Evolutionary conservation across 2,113 vertebrate species (phyloP), one percentile per base, ranked within the genome.

Genomic region (Megaptera novaeangliae): DNA sequence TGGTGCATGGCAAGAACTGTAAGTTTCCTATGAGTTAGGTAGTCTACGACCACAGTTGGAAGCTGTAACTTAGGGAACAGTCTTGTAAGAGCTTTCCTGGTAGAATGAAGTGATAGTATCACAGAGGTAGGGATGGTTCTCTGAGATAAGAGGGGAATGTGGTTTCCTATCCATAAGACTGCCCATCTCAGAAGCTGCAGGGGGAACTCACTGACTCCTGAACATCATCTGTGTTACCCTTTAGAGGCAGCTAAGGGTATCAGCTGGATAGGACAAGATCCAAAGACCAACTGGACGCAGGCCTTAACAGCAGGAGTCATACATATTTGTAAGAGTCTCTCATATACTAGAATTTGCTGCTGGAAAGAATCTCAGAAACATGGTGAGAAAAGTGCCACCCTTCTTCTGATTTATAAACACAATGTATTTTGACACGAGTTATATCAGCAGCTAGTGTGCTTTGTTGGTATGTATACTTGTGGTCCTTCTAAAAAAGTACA

Each of bases 321-420:
- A 29, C 29, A 34, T 61, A 18, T 29, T 77, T n/a, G 6, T 23
- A 31, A 2, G 10, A 77, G 23, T n/a, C 29, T n/a, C 81, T 49
- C 59, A 69, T 52, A 44, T 39, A n/a, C 20, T 90, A 27, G 25
- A 91, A 89, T 77, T 61, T 77, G 49, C 14, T 78, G n/a, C 46
- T 55, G 44, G 46, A 92, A 83, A 41, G n/a, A 71, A 82, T 74
- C 34, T 91, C 49, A 74, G 52, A 93, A 69, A 68, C 5, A 7
- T 4, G 18, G 4, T 63, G 44, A 88, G 20, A 64, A 85, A 64
- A 86, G 21, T 36, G 57, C 17, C 34, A 34, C 0, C 20, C 23
- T 59, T 59, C 49, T 36, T 72, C 36, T 94, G 15, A 86, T 89
- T 75, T 46, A 49, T 46, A 4, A 77, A 39, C 27, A 9, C 18